Conservation (phyloP, 2,888 invertebrate species). For the Gerris lacustris region DNA sequence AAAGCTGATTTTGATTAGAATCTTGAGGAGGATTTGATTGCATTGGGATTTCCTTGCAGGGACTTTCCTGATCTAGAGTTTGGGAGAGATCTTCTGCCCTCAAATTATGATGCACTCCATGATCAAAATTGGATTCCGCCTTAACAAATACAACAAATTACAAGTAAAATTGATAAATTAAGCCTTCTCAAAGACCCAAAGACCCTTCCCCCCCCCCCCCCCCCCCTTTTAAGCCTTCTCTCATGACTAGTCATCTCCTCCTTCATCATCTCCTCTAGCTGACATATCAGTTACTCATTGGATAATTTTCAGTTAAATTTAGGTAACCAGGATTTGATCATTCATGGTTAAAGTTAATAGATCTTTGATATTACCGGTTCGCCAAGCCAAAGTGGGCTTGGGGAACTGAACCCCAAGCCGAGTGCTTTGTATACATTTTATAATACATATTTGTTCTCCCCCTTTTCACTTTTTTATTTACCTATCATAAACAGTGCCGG, state of each 20-base stretch:
- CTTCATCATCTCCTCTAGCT: constrained; percentile 63
- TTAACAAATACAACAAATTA: background rate
- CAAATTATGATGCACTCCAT: background rate
- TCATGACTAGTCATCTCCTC: constrained; percentile 64
- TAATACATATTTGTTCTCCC: too few relatives aligned
- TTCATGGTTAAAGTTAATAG: too few relatives aligned
- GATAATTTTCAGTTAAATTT: too few relatives aligned
- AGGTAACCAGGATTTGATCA: too few relatives aligned
- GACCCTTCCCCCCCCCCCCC: constrained; percentile 51
- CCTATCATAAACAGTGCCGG: too few relatives aligned
- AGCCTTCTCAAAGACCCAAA: too few relatives aligned
- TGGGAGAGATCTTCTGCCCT: background rate
- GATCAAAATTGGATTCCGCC: background rate
- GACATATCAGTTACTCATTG: constrained; percentile 56
- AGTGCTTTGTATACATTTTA: too few relatives aligned
- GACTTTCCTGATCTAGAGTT: background rate
- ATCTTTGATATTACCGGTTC: too few relatives aligned
- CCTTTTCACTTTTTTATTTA: too few relatives aligned
- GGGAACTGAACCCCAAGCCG: too few relatives aligned
- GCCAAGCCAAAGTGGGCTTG: too few relatives aligned
- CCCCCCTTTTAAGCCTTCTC: constrained; percentile 51
- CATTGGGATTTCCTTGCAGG: background rate
- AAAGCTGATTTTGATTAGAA: constrained; percentile 24
- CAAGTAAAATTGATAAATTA: too few relatives aligned
- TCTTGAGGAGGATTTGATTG: background rate